Evolutionary conservation across 1,140 invertebrate genomes (phyloP), one percentile per base, ranked within the genome.

Genomic region (Mycetomoellerius zeteki): DNA sequence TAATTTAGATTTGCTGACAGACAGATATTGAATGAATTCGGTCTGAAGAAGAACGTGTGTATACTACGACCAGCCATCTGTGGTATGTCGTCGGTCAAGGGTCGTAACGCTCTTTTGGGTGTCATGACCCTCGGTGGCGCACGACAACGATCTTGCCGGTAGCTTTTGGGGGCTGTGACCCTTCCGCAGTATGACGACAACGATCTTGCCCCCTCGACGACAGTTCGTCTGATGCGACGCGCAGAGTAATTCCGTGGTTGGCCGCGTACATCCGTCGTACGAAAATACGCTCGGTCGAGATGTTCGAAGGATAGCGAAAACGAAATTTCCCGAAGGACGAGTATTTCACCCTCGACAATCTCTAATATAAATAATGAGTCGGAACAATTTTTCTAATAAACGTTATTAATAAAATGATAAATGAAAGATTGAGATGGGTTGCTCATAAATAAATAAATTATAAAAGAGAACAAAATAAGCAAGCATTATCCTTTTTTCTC

Each of bases 161-260:
- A 64, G 82, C 82, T 54, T 76, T 78, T 30, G 82, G 80, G 54
- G 69, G 81, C 43, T 78, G 82, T 50, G 85, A 80, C 75, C 85
- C 64, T 86, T 56, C 27, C 37, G 24, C 19, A 52, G 37, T 81
- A 81, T 33, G 75, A 81, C 47, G 52, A 80, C 72, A 50, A 52
- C 69, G 88, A 85, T 87, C 88, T 90, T 85, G 50, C 80, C 86
- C 89, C 89, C 89, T 85, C 75, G 88, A 65, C 86, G 89, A 76
- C 77, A 89, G 88, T 90, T 90, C 52, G 60, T 73, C 80, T 47
- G 86, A 90, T 90, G 89, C 73, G 88, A 62, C 75, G 72, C 19
- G 73, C 58, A 65, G 43, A 85, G 88, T 87, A 90, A 90, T 90
- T 90, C 69, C 54, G 75, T 60, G 50, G 52, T 52, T 24, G 37